phyloP scores from a whole-genome alignment of 2,113 vertebrate species.

The Ceyx melanurus region DNA sequence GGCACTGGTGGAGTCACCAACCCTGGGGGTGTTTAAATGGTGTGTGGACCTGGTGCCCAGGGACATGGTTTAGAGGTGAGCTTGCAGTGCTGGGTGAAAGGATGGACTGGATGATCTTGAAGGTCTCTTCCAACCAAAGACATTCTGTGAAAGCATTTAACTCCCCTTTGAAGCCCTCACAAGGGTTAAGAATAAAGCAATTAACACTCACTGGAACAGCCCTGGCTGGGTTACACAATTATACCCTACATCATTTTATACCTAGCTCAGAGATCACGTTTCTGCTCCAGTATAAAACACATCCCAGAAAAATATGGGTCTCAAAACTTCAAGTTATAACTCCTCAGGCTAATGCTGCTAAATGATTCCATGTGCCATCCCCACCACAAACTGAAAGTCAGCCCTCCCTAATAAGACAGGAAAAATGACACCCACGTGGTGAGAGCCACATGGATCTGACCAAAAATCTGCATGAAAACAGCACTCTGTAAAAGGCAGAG shows the following conservation, averaged over 20 bases:
- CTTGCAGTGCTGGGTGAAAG: too few species aligned
- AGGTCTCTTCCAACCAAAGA: too few species aligned
- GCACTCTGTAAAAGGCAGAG: rapidly evolving
- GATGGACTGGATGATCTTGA: too few species aligned
- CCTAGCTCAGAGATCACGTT: neutral
- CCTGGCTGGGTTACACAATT: neutral
- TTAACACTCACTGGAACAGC: neutral
- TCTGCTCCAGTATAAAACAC: neutral
- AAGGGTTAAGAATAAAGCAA: neutral
- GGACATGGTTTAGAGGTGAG: too few species aligned
- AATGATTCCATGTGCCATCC: neutral
- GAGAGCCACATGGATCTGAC: neutral
- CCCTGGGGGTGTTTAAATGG: too few species aligned
- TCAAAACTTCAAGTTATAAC: neutral
- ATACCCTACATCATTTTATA: neutral
- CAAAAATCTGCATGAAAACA: neutral
- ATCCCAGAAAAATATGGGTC: neutral
- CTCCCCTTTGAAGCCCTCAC: neutral
- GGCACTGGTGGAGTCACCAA: too few species aligned
- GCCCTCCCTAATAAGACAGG: neutral
- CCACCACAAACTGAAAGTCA: rapidly evolving
- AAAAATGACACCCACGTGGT: rapidly evolving
- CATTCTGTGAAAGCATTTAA: neutral
- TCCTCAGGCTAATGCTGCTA: neutral
- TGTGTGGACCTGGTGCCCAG: too few species aligned